Percentiles rank a stretch among this genome's conserved stretches.
Evolutionary conservation across 2,797 vertebrate genomes (phyloP).

Genomic region (Gadopsis marmoratus): DNA sequence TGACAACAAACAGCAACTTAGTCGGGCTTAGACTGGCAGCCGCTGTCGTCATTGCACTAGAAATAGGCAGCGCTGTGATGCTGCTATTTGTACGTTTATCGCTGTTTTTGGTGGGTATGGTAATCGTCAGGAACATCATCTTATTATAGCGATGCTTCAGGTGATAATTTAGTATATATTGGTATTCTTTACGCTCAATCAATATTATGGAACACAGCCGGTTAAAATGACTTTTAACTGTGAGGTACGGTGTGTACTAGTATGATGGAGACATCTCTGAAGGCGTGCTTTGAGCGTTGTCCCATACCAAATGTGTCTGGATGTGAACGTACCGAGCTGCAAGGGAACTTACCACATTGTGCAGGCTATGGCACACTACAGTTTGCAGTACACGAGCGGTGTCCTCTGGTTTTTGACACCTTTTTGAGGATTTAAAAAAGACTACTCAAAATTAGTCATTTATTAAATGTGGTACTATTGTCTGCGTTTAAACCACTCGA

Average conservation of each 20-base stretch:
- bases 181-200: no score
- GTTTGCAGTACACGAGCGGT: background rate
- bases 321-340: conserved; percentile 1
- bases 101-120: conserved; percentile 4
- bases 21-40: conserved; percentile 41
- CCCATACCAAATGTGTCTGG: background rate
- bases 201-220: no score
- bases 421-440: conserved; percentile 20
- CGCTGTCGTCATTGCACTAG: conserved; percentile 48
- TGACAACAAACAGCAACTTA: conserved; percentile 54
- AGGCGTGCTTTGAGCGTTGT: conserved; percentile 6
- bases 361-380: background rate
- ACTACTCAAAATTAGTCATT: conserved; percentile 32
- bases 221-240: background rate
- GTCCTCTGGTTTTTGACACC: conserved; percentile 18
- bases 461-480: background rate
- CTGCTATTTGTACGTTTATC: conserved; percentile 38
- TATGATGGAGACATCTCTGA: conserved; percentile 2
- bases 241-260: background rate
- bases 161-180: no score
- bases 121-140: background rate
- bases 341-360: background rate
- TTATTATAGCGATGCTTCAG: background rate
- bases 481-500: conserved; percentile 25
- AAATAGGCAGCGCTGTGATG: conserved; percentile 47